These are phyloP conservation scores for Enteromius treurensis DNA, from an alignment of 2,797 vertebrate species.

Conservation along the genomic window DNA sequence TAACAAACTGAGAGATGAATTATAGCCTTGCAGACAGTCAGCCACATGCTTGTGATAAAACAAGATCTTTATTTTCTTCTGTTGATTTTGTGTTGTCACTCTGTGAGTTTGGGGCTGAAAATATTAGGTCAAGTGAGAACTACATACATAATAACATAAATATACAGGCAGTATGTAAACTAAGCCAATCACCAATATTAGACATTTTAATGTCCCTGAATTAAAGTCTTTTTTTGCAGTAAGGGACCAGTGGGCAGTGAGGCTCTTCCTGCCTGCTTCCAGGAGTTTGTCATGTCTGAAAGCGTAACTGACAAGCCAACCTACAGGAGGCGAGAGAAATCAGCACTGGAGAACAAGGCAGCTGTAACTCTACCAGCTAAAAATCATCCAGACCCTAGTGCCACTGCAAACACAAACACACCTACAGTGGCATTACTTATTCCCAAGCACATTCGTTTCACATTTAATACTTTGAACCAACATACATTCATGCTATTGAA, in stretches of 20 bases:
- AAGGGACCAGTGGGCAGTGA: conserved; percentile 42
- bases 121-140: conserved; percentile 46
- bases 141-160: conserved; percentile 59
- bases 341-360: conserved; percentile 45
- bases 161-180: conserved; percentile 60
- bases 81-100: conserved; percentile 46
- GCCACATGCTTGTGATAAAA: conserved; percentile 54
- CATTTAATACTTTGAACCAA: conserved; percentile 27
- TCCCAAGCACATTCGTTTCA: conserved; percentile 32
- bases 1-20: not conserved
- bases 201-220: conserved; percentile 54
- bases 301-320: conserved; percentile 38
- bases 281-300: conserved; percentile 1
- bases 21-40: not conserved
- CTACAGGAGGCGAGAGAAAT: conserved; percentile 35
- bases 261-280: conserved; percentile 35
- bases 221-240: conserved; percentile 33
- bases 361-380: conserved; percentile 47
- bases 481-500: conserved; percentile 7
- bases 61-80: conserved; percentile 54
- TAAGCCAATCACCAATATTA: conserved; percentile 57
- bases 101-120: conserved; percentile 38
- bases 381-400: conserved; percentile 46
- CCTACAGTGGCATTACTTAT: conserved; percentile 17
- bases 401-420: conserved; percentile 25